phyloP scores from a whole-genome alignment of 2,888 invertebrate species.

The Cancer borealis region DNA sequence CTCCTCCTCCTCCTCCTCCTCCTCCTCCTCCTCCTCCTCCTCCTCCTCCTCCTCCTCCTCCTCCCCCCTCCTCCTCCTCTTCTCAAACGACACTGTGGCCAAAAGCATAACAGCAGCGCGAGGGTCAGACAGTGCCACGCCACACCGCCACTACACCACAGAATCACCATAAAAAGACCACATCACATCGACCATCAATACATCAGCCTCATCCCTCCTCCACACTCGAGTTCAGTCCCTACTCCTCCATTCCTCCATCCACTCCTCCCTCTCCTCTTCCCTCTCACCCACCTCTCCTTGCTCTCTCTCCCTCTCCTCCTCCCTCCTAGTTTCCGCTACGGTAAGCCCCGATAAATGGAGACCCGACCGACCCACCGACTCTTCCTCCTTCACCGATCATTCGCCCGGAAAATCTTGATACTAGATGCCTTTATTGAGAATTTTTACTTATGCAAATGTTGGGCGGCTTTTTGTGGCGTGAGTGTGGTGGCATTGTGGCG shows the following conservation, averaged over 20 bases:
- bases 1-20: background rate
- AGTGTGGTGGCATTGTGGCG: constrained; percentile 3
- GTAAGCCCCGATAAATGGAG: constrained; percentile 58
- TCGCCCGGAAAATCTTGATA: constrained; percentile 65
- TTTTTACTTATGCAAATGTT: constrained; percentile 67
- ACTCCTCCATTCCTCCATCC: background rate
- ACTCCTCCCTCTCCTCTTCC: background rate
- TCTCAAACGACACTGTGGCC: constrained; percentile 55
- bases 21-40: constrained; percentile 22
- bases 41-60: constrained; percentile 3
- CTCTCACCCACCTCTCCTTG: background rate
- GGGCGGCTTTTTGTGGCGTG: constrained; percentile 24
- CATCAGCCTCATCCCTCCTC: background rate
- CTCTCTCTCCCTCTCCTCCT: background rate
- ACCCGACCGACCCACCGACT: background rate
- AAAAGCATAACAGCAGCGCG: constrained; percentile 37
- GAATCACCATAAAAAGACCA: constrained; percentile 48
- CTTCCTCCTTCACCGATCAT: constrained; percentile 19
- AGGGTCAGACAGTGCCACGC: constrained; percentile 47
- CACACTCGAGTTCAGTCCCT: background rate
- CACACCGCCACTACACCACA: constrained; percentile 50
- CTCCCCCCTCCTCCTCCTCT: background rate
- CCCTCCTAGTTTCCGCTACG: constrained; percentile 56
- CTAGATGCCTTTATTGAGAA: constrained; percentile 59
- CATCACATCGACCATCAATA: constrained; percentile 6